Evolutionary conservation across 2,797 vertebrate genomes (phyloP), one percentile per base, ranked within the genome.

Genomic region (Lacerta viridis): DNA sequence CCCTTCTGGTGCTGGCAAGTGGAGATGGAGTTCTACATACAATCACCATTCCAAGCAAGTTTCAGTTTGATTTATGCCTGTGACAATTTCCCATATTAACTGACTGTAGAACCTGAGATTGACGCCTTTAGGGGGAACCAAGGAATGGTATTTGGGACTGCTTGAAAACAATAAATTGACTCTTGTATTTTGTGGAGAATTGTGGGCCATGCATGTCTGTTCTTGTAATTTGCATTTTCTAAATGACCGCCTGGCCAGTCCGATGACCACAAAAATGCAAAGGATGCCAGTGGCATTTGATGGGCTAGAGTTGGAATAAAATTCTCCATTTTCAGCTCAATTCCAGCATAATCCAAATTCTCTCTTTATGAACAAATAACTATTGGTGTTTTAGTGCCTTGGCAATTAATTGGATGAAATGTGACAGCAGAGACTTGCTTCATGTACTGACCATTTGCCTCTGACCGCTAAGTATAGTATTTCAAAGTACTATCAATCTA

Each of bases 361-460:
- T 36, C 84, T 41, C 27, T 85, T 90, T 72, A 76, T 69, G 88
- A 91, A 5, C 6, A 66, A 77, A 76, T 86, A 92, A 20, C 80
- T 71, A 90, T 83, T 87, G 90, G 83, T 88, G 87, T 87, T 92
- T 93, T 79, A 87, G 80, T 80, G 80, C 11, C 74, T 89, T 93
- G 90, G 72, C 83, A 80, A 17, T 84, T 80, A 81, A 85, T 64
- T 74, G 79, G 80, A 92, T 81, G 89, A 87, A 90, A 94, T 90
- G 64, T 81, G 89, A 69, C 41, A 71, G 18, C 90, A 90, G 68
- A 23, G 36, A 11, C 71, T 85, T 59, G 69, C 50, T 88, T 84
- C 36, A 4, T 5, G 59, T 81, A 50, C 72, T 92, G 90, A 80
- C 69, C 66, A 86, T 89, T 90, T 43, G 88, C 84, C 79, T 69